A percentile compares a stretch with the other conserved stretches of the same genome.
phyloP scores from a whole-genome alignment of 2,113 vertebrate genomes.

The Takifugu flavidus region DNA sequence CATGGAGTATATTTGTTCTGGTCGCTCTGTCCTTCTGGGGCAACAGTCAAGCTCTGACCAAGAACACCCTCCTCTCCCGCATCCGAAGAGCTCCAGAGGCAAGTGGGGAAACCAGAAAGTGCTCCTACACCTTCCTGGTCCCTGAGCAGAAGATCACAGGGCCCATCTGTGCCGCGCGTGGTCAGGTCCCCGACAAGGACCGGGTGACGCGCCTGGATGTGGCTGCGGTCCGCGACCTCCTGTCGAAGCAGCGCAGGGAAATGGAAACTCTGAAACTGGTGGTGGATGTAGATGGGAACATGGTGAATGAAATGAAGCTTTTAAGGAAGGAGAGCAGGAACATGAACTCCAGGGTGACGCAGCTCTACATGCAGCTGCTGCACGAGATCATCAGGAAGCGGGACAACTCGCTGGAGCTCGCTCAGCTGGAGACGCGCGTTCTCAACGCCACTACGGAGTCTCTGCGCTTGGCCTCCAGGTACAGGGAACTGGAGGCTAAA shows the following conservation, averaged over 20 bases:
- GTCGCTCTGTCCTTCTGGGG: constrained; percentile 56
- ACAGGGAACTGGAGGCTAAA: constrained; percentile 88
- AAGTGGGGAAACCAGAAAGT: constrained; percentile 81
- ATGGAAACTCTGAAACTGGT: constrained; percentile 90
- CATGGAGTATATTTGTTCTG: constrained; percentile 62
- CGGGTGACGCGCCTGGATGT: constrained; percentile 91
- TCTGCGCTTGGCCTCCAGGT: constrained; percentile 84
- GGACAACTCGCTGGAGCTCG: constrained; percentile 94
- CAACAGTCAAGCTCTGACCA: constrained; percentile 46
- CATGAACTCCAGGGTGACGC: constrained; percentile 97
- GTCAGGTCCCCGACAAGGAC: constrained; percentile 77
- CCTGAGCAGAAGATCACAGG: constrained; percentile 97
- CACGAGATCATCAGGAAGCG: constrained; percentile 97
- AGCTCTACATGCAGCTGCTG: constrained; percentile 98
- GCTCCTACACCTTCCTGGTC: constrained; percentile 95
- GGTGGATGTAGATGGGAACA: constrained; percentile 93
- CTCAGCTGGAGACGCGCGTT: constrained; percentile 91
- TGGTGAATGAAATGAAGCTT: constrained; percentile 96
- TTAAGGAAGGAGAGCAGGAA: constrained; percentile 97
- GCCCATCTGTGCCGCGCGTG: constrained; percentile 89
- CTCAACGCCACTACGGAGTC: constrained; percentile 92
- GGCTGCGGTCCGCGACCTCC: constrained; percentile 86
- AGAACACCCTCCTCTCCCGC: constrained; percentile 60
- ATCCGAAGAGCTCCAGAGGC: constrained; percentile 77
- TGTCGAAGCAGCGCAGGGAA: constrained; percentile 89